Conservation (phyloP, 2,797 vertebrate genomes). For the Diplodus sargus region DNA sequence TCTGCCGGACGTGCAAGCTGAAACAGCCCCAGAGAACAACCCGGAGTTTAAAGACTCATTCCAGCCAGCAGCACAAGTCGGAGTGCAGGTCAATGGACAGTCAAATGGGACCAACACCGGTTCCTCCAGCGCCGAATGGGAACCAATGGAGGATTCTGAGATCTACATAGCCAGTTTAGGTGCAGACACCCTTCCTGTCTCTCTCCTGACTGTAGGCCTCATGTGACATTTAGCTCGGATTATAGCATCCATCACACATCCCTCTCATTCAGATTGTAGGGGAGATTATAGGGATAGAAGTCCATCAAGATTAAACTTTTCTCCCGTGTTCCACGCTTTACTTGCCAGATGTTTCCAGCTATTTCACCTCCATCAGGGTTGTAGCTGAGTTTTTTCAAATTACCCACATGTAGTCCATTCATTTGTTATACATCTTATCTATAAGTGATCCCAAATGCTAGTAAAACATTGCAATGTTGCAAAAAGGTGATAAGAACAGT, state of each 20-base stretch:
- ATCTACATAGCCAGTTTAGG: conserved; percentile 95
- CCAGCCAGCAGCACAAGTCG: conserved; percentile 67
- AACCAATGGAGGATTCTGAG: conserved; percentile 94
- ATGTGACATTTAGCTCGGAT: neutral
- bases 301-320: neutral
- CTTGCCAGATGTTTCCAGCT: neutral
- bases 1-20: conserved; percentile 78
- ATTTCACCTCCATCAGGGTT: no score
- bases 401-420: neutral
- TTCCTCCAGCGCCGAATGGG: conserved; percentile 85
- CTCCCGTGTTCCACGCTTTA: neutral
- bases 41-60: conserved; percentile 91
- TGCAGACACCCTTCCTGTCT: conserved; percentile 60
- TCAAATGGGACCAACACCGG: conserved; percentile 40
- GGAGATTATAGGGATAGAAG: neutral
- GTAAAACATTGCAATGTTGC: neutral
- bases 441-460: neutral
- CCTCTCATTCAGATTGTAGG: neutral
- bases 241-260: neutral
- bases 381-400: neutral
- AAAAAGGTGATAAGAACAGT: neutral
- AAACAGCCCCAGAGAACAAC: conserved; percentile 49
- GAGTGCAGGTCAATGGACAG: conserved; percentile 58
- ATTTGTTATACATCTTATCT: neutral
- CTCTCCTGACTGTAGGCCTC: neutral